Evolutionary conservation across 23 tunicate species (phyloP).

Genomic region (Phallusia fumigata): DNA sequence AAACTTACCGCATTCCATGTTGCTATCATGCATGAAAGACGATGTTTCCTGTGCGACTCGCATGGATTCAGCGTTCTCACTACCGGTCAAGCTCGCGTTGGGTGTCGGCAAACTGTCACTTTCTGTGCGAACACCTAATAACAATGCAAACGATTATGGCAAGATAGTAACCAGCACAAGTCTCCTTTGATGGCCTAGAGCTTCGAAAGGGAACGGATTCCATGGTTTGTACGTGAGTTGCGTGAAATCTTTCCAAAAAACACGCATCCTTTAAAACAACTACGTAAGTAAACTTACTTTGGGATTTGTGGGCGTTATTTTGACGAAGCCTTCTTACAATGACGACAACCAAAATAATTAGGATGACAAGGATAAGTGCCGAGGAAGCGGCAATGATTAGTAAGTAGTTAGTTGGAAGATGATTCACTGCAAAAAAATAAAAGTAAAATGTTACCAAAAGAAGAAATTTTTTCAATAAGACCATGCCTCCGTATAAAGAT

Average conservation of each 20-base stretch:
- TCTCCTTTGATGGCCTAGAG: no score
- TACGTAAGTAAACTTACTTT: neutral
- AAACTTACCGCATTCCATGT: neutral
- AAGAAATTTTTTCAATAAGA: no score
- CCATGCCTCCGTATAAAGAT: no score
- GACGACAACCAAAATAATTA: neutral
- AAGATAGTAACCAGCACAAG: no score
- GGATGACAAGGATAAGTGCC: neutral
- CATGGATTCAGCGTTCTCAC: slow-evolving; percentile 1
- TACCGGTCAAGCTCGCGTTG: slow-evolving; percentile 9
- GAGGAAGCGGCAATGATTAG: neutral
- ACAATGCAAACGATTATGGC: neutral
- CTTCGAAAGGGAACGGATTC: no score
- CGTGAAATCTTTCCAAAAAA: no score
- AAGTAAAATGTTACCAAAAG: no score
- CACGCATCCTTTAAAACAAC: no score
- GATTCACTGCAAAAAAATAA: neutral
- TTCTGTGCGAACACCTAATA: slow-evolving; percentile 11
- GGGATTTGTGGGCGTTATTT: neutral
- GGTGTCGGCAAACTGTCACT: slow-evolving; percentile 18
- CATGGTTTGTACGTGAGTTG: no score
- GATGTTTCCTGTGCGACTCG: neutral
- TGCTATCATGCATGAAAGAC: neutral
- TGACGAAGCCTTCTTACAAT: neutral
- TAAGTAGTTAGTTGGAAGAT: neutral